A percentile compares a stretch with the other conserved stretches of the same genome.
Conservation (phyloP, 2,888 invertebrate genomes). For the Timema cristinae region DNA sequence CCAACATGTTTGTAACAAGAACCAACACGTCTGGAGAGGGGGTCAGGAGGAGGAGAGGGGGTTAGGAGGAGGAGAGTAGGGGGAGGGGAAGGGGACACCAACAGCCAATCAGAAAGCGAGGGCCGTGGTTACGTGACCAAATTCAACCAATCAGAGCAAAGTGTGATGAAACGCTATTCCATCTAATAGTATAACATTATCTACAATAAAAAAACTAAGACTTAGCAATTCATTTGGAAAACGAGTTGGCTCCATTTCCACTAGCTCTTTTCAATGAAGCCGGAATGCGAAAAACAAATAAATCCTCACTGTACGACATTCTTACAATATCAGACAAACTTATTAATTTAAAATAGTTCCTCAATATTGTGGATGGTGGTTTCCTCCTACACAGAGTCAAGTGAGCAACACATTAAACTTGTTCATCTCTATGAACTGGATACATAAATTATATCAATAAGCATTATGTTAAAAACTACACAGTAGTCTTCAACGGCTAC, state of each 20-base stretch:
- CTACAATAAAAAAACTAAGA: background rate
- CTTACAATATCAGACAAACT: too few species aligned
- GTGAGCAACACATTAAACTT: too few species aligned
- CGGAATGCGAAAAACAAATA: background rate
- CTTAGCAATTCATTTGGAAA: background rate
- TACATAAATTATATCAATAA: background rate
- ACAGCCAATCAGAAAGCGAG: background rate
- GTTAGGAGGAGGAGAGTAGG: background rate
- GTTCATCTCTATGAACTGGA: too few species aligned
- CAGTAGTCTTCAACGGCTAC: background rate
- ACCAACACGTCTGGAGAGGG: too few species aligned
- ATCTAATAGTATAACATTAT: background rate
- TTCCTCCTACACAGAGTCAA: too few species aligned
- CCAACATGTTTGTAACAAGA: too few species aligned
- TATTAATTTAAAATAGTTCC: too few species aligned
- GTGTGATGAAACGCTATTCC: too few species aligned
- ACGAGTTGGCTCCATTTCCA: conserved; percentile 3
- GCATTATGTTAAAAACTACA: background rate
- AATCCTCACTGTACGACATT: too few species aligned
- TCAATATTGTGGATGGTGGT: too few species aligned
- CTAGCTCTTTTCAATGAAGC: background rate
- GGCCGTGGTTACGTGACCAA: background rate
- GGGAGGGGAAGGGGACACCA: background rate
- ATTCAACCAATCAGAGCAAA: too few species aligned
- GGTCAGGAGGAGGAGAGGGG: too few species aligned